A percentile compares a stretch with the other conserved stretches of the same genome.
These are phyloP conservation scores for Pocota personata DNA, from an alignment of 2,888 invertebrate genomes.

Conservation along the genomic window DNA sequence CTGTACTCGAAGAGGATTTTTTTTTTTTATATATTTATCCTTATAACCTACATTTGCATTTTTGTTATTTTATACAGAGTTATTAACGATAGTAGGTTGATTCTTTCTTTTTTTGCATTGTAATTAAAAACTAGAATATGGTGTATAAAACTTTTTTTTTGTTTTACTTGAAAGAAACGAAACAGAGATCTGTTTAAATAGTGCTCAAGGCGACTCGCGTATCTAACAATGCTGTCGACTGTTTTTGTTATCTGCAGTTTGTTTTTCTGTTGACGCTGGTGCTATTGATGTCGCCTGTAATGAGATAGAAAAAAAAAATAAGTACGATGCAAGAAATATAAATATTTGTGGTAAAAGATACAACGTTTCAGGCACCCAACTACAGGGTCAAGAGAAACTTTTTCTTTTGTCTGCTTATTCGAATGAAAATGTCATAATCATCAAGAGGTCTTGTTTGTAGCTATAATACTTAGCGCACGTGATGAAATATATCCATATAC, in stretches of 20 bases:
- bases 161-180: slow-evolving; percentile 68
- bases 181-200: slow-evolving; percentile 71
- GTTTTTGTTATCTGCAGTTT: slow-evolving; percentile 67
- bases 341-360: slow-evolving; percentile 11
- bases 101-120: slow-evolving; percentile 31
- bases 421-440: slow-evolving; percentile 65
- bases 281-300: slow-evolving; percentile 66
- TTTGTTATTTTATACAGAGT: slow-evolving; percentile 32
- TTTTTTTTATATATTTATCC: neutral
- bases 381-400: slow-evolving; percentile 62
- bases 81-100: slow-evolving; percentile 43
- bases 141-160: slow-evolving; percentile 20
- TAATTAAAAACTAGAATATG: slow-evolving; percentile 64
- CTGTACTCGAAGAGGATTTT: slow-evolving; percentile 55
- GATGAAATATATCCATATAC: neutral
- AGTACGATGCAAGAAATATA: slow-evolving; percentile 27
- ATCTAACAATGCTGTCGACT: slow-evolving; percentile 70
- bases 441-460: slow-evolving; percentile 15
- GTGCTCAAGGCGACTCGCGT: slow-evolving; percentile 31
- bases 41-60: slow-evolving; percentile 53
- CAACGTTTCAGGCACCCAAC: slow-evolving; percentile 5
- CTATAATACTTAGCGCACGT: slow-evolving; percentile 6
- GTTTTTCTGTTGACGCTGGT: slow-evolving; percentile 70
- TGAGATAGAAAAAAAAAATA: slow-evolving; percentile 24
- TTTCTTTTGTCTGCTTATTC: slow-evolving; percentile 15